These are phyloP conservation scores for Poeciliopsis occidentalis DNA, from an alignment of 2,113 vertebrate species.

Conservation along the genomic window DNA sequence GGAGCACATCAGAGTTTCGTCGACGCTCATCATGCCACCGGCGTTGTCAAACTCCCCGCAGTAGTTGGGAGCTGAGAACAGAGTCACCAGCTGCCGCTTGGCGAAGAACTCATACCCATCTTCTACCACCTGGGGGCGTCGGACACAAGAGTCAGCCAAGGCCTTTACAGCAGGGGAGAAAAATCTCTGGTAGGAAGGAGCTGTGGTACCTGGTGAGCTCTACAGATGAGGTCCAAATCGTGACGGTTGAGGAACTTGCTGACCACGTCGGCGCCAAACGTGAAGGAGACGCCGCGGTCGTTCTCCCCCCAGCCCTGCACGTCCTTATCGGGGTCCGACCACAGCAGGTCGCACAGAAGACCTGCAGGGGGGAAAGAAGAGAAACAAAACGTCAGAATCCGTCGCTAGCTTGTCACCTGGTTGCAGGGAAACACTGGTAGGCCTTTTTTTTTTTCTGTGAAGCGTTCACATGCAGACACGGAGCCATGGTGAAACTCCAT, in stretches of 20 bases:
- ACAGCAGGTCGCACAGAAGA: conserved; percentile 91
- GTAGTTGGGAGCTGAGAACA: conserved; percentile 96
- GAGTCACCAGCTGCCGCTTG: conserved; percentile 93
- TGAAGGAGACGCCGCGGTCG: conserved; percentile 92
- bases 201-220: conserved; percentile 91
- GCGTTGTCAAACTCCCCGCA: conserved; percentile 97
- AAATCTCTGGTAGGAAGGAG: no score
- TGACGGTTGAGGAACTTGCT: conserved; percentile 98
- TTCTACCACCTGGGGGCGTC: conserved; percentile 89
- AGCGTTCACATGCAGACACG: conserved; percentile 2
- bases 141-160: conserved; percentile 6
- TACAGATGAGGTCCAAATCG: conserved; percentile 95
- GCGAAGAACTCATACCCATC: conserved; percentile 97
- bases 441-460: no score
- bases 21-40: conserved; percentile 97
- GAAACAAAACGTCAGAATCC: neutral
- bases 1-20: conserved; percentile 97
- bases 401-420: neutral
- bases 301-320: conserved; percentile 96
- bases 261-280: conserved; percentile 95
- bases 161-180: neutral
- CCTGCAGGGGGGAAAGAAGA: conserved; percentile 71
- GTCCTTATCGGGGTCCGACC: conserved; percentile 93
- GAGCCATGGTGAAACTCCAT: conserved; percentile 41
- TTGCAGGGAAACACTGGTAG: neutral